These are phyloP conservation scores for Amphipoea lucens DNA, from an alignment of 2,888 invertebrate genomes.

Conservation along the genomic window DNA sequence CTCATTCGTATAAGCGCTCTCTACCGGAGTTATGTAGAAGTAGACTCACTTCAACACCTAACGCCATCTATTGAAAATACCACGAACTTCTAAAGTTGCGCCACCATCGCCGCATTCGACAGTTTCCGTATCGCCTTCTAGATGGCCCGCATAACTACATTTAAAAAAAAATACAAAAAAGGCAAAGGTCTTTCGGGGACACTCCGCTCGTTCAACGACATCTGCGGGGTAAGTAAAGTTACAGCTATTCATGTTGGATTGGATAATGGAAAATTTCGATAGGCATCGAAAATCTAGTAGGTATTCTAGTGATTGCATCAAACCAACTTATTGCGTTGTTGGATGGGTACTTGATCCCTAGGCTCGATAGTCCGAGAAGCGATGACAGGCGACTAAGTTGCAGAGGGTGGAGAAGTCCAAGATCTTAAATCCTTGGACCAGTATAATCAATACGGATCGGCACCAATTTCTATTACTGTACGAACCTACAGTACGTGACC, in stretches of 20 bases:
- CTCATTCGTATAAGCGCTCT: neutral
- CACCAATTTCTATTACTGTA: no score
- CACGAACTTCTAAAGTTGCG: neutral
- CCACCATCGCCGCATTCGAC: neutral
- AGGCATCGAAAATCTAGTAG: no score
- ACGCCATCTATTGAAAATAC: slow-evolving; percentile 22
- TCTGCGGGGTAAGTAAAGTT: neutral
- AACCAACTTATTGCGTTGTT: neutral
- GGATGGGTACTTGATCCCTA: neutral
- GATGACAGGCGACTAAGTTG: no score
- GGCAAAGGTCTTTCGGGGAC: neutral
- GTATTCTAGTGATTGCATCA: neutral
- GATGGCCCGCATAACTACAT: slow-evolving; percentile 18
- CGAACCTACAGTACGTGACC: no score
- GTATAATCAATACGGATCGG: neutral
- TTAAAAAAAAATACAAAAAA: neutral
- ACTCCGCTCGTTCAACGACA: neutral
- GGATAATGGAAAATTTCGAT: neutral
- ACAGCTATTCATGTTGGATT: neutral
- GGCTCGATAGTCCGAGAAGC: neutral
- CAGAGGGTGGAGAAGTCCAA: neutral
- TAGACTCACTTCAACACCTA: neutral
- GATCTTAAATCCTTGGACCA: neutral
- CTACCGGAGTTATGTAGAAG: slow-evolving; percentile 8
- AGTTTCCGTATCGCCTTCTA: slow-evolving; percentile 1